A percentile compares a stretch with the other conserved stretches of the same genome.
Conservation (phyloP, 2,888 invertebrate genomes). For the Ichneumon xanthorius region DNA sequence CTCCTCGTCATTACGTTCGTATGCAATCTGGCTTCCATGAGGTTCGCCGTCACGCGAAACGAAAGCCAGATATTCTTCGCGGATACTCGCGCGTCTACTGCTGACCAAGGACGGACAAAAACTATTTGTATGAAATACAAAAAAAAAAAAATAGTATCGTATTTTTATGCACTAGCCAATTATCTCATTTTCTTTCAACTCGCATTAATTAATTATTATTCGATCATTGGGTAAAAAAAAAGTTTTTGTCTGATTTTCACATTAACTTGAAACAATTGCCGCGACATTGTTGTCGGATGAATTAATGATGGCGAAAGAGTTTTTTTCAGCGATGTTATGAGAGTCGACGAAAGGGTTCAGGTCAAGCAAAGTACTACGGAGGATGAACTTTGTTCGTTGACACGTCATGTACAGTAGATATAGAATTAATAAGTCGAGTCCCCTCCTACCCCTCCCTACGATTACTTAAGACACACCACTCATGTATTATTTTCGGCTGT, state of each 20-base stretch:
- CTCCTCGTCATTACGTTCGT: not conserved
- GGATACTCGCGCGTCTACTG: not conserved
- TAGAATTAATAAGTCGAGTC: slow-evolving; percentile 8
- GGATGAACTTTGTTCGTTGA: not conserved
- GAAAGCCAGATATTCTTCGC: not conserved
- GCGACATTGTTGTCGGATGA: not conserved
- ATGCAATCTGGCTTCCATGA: slow-evolving; percentile 7
- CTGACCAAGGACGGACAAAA: not conserved
- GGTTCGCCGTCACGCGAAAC: not conserved
- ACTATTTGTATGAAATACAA: not conserved
- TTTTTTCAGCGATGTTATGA: not conserved
- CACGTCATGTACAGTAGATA: slow-evolving; percentile 3
- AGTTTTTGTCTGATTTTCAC: not conserved
- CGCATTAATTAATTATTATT: not conserved
- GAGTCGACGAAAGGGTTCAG: not conserved
- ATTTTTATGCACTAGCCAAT: not conserved
- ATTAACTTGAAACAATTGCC: not conserved
- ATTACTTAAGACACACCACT: slow-evolving; percentile 18
- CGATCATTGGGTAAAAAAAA: not conserved
- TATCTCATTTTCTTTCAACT: not conserved
- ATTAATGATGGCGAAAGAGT: not conserved
- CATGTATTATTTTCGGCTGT: slow-evolving; percentile 44
- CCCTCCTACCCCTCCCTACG: not conserved
- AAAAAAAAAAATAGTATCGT: not conserved
- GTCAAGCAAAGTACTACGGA: slow-evolving; percentile 4